Evolutionary conservation across 2,113 vertebrate species (phyloP).

Genomic region (Loxodonta africana): DNA sequence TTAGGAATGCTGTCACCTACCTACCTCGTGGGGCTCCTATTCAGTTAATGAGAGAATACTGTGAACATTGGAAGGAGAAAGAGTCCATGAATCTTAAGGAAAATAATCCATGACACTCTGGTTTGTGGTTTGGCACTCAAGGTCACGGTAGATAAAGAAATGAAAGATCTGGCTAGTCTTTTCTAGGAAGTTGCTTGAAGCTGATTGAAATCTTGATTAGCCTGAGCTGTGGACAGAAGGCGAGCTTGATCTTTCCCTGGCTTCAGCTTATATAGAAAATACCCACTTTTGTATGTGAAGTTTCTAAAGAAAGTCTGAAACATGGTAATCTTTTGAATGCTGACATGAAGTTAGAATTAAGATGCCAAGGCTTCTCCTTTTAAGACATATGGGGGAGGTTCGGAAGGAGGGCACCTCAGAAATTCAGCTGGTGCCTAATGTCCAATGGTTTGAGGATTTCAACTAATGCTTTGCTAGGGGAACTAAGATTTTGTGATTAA

Average conservation of each 20-base stretch:
- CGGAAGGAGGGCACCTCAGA: background rate
- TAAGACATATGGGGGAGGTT: background rate
- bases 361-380: background rate
- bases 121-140: background rate
- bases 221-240: background rate
- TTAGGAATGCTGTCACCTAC: background rate
- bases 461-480: conserved; percentile 34
- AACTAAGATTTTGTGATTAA: conserved; percentile 73
- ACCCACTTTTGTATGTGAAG: conserved; percentile 43
- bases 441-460: conserved; percentile 23
- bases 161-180: conserved; percentile 55
- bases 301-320: conserved; percentile 56
- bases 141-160: conserved; percentile 64
- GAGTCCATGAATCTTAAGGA: background rate
- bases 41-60: background rate
- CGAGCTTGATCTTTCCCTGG: conserved; percentile 32
- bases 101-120: background rate
- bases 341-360: conserved; percentile 48
- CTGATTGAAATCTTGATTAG: conserved; percentile 65
- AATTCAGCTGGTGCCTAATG: background rate
- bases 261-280: conserved; percentile 26
- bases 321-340: conserved; percentile 64
- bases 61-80: conserved; percentile 43
- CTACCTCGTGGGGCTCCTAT: conserved; percentile 10
- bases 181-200: background rate